These are phyloP conservation scores for Protobothrops mucrosquamatus DNA, from an alignment of 2,113 vertebrate genomes.

Conservation along the genomic window DNA sequence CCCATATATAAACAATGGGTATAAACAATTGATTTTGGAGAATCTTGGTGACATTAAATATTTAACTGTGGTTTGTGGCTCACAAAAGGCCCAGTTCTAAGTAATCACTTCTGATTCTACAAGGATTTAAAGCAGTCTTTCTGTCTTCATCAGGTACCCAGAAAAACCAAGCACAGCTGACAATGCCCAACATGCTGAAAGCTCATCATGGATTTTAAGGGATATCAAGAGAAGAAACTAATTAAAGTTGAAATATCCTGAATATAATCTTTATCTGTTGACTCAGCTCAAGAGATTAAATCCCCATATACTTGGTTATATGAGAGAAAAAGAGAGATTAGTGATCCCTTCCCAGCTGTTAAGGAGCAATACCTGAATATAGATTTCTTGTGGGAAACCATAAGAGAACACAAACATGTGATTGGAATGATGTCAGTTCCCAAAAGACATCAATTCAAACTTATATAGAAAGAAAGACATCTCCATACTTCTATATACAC, in stretches of 20 bases:
- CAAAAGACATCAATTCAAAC: constrained; percentile 31
- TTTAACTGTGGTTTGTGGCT: background rate
- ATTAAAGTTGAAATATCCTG: constrained; percentile 42
- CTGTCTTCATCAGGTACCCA: background rate
- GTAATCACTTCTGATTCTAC: background rate
- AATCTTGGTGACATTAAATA: constrained; percentile 1
- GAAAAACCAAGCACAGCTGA: constrained; percentile 15
- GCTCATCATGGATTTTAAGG: constrained; percentile 37
- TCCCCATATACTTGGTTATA: constrained; percentile 43
- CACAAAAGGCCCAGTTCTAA: background rate
- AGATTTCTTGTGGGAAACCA: constrained; percentile 42
- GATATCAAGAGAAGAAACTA: constrained; percentile 38
- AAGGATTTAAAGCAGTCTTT: constrained; percentile 1
- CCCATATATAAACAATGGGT: background rate
- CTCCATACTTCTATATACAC: constrained; percentile 37
- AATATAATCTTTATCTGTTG: constrained; percentile 42
- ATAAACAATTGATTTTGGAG: background rate
- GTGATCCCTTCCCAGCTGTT: constrained; percentile 44
- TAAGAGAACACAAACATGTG: constrained; percentile 34
- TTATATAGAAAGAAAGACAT: constrained; percentile 38
- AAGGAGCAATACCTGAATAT: constrained; percentile 38
- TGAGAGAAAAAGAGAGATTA: constrained; percentile 36
- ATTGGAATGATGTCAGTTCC: constrained; percentile 41
- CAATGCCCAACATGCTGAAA: constrained; percentile 22
- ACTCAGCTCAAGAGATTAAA: constrained; percentile 43